A percentile compares a stretch with the other conserved stretches of the same genome.
phyloP scores from a whole-genome alignment of 2,113 vertebrate genomes.

The Collichthys lucidus region DNA sequence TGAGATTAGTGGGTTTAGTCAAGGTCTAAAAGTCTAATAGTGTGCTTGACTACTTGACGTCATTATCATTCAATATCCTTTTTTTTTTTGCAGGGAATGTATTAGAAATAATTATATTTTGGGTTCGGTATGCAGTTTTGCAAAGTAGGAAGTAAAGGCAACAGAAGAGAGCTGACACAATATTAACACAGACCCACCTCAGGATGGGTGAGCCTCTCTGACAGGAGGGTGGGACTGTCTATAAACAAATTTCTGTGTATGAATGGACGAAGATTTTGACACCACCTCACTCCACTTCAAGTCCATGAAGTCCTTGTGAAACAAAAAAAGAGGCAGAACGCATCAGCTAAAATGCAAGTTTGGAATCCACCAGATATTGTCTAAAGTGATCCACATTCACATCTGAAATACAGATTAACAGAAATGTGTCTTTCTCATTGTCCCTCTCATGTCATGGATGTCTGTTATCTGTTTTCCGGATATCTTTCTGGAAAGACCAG shows the following conservation, averaged over 20 bases:
- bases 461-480: too few species aligned
- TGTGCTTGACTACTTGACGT: neutral
- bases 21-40: slow-evolving; percentile 36
- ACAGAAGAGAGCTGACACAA: slow-evolving; percentile 27
- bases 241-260: slow-evolving; percentile 7
- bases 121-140: neutral
- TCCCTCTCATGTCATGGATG: too few species aligned
- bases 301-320: too few species aligned
- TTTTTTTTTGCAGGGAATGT: neutral
- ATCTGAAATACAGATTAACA: too few species aligned
- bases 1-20: slow-evolving; percentile 57
- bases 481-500: too few species aligned
- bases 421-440: too few species aligned
- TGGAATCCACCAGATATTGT: too few species aligned
- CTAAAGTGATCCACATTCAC: too few species aligned
- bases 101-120: slow-evolving; percentile 16
- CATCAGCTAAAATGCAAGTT: too few species aligned
- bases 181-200: slow-evolving; percentile 62
- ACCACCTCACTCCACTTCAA: too few species aligned
- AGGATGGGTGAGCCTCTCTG: slow-evolving; percentile 33
- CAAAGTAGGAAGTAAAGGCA: neutral
- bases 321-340: too few species aligned
- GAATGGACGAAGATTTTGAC: too few species aligned
- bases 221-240: slow-evolving; percentile 15
- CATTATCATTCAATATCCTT: slow-evolving; percentile 6